phyloP scores from a whole-genome alignment of 2,113 vertebrate species.

The Neodon shergylaensis region DNA sequence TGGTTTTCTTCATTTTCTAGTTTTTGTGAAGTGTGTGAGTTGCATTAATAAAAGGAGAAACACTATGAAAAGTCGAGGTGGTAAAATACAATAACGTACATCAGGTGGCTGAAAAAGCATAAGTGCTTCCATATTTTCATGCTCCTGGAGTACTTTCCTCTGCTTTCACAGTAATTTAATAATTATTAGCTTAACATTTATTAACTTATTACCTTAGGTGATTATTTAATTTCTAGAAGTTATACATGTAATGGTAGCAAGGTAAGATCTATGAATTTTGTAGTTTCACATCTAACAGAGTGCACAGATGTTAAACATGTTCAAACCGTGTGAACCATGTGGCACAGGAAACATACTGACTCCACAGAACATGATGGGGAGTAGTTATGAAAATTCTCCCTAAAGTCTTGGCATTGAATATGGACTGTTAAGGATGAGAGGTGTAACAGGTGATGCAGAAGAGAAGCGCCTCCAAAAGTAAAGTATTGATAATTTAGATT shows the following conservation, averaged over 20 bases:
- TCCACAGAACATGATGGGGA: background rate
- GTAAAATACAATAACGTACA: background rate
- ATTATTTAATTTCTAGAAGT: background rate
- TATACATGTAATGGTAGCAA: background rate
- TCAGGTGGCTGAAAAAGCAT: background rate
- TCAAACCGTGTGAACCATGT: background rate
- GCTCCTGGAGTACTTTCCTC: background rate
- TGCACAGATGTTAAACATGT: background rate
- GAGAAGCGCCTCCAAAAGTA: background rate
- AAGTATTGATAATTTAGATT: background rate
- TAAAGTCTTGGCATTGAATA: background rate
- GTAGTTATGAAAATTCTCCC: background rate
- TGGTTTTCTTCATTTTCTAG: background rate
- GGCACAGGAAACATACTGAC: background rate
- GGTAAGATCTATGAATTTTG: background rate
- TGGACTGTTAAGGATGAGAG: background rate
- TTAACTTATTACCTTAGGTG: background rate
- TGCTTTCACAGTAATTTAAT: background rate
- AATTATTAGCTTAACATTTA: background rate
- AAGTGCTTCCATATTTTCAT: background rate
- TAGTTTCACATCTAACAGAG: background rate
- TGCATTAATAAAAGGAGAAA: constrained; percentile 9
- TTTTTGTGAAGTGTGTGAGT: constrained; percentile 1
- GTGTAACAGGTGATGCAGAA: background rate
- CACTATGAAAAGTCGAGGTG: background rate